Conservation (phyloP, 2,888 invertebrate species). For the Lamproptera curius region DNA sequence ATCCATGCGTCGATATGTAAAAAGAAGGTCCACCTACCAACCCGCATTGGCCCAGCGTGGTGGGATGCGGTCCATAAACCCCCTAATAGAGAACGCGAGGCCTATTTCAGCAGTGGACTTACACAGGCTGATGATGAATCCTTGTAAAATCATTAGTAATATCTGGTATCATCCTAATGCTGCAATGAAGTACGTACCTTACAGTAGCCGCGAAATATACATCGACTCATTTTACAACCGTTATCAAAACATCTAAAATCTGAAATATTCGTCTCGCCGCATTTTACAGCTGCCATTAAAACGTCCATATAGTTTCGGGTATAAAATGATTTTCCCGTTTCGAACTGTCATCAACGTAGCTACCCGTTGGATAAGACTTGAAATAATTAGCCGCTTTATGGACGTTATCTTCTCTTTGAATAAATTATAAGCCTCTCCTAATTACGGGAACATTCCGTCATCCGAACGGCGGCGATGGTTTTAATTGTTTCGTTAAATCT, state of each 20-base stretch:
- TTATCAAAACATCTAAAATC: conserved; percentile 25
- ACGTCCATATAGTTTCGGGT: conserved; percentile 22
- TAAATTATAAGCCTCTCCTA: neutral
- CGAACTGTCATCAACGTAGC: conserved; percentile 12
- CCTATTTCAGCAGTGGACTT: too few species aligned
- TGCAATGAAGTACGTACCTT: neutral
- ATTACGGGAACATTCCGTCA: neutral
- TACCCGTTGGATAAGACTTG: conserved; percentile 4
- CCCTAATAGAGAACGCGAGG: too few species aligned
- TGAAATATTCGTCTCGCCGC: conserved; percentile 30
- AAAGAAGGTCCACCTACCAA: too few species aligned
- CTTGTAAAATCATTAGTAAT: too few species aligned
- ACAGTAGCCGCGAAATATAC: conserved; percentile 20
- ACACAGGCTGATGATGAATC: too few species aligned
- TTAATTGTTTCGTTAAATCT: too few species aligned
- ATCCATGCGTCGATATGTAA: too few species aligned
- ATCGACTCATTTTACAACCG: conserved; percentile 24
- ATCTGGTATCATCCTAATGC: too few species aligned
- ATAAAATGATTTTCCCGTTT: conserved; percentile 11
- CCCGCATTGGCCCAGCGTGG: too few species aligned
- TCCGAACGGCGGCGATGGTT: too few species aligned
- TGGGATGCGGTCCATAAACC: too few species aligned
- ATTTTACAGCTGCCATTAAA: conserved; percentile 33
- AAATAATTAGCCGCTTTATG: conserved; percentile 17
- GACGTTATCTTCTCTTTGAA: conserved; percentile 7